Evolutionary conservation across 2,797 vertebrate genomes (phyloP).

Genomic region (Malacoraja senta): DNA sequence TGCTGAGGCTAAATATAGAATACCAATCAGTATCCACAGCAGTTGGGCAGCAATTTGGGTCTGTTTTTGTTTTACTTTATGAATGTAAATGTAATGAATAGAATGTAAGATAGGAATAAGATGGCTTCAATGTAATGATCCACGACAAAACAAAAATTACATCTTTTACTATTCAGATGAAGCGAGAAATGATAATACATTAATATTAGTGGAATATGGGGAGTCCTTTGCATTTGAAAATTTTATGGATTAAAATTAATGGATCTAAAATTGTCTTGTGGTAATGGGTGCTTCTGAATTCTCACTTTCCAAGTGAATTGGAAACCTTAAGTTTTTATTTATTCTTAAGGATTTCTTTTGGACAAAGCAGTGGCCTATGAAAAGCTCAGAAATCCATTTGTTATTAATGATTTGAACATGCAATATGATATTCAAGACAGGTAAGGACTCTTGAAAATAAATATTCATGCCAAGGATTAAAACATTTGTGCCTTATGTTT

Average conservation of each 20-base stretch:
- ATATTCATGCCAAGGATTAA: background rate
- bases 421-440: conserved; percentile 84
- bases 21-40: too few relatives aligned
- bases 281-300: background rate
- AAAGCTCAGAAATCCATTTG: conserved; percentile 80
- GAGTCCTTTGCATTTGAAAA: background rate
- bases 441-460: conserved; percentile 51
- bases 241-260: background rate
- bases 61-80: background rate
- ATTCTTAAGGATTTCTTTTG: conserved; percentile 72
- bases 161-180: too few relatives aligned
- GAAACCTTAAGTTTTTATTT: background rate
- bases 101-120: background rate
- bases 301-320: background rate
- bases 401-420: conserved; percentile 82
- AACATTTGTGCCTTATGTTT: background rate
- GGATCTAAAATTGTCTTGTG: background rate
- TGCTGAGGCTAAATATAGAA: background rate
- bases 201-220: background rate
- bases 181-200: background rate
- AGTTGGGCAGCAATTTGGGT: background rate
- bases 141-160: background rate
- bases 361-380: conserved; percentile 83
- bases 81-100: background rate
- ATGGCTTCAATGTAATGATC: background rate